Base-by-base conservation (phyloP, 2,797 vertebrate genomes). In the Sciurus vulgaris region DNA sequence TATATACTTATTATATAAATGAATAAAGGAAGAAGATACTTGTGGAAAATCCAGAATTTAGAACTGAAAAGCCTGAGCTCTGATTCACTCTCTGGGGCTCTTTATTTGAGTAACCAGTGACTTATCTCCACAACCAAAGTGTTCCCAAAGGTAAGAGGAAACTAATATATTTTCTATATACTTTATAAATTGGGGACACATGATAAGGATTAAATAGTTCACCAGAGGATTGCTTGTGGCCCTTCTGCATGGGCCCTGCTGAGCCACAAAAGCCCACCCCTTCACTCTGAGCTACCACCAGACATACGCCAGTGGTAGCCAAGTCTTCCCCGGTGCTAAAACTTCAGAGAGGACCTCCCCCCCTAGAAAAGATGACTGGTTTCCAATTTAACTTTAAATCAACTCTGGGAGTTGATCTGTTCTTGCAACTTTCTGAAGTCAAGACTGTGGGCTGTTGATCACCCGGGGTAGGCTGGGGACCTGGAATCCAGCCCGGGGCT, bases 361-460 rank as follows among this genome's bases (percentile, higher is more conserved):
- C 0, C 3, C 38, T 38, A 35, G 18, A 76, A 59, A 59, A 12
- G n/a, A 47, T 24, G 38, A 73, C 22, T 20, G 38, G 56, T 94
- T 91, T 92, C 35, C 51, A 61, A 12, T 70, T 69, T 61, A 17
- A 63, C 88, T 78, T 86, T 86, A 89, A 86, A 94, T 94, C n/a
- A 67, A 65, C 20, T 83, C 82, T 65, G 35, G 24, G 59, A 73
- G 18, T 63, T 51, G n/a, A 69, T 56, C 56, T 35, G 70, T 47
- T 51, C 69, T 89, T 63, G 67, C 54, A 73, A 30, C 86, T 69
- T 70, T 26, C 59, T 88, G 41, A 69, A 70, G 44, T 91, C 81
- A 67, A 83, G 41, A 20, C 91, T 35, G 63, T 72, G 49, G 20
- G 79, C 38, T 44, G 61, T 56, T 69, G 47, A 85, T 79, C 49